These are phyloP conservation scores for Macrocentrus cingulum DNA, from an alignment of 1,140 invertebrate genomes.

Conservation along the genomic window DNA sequence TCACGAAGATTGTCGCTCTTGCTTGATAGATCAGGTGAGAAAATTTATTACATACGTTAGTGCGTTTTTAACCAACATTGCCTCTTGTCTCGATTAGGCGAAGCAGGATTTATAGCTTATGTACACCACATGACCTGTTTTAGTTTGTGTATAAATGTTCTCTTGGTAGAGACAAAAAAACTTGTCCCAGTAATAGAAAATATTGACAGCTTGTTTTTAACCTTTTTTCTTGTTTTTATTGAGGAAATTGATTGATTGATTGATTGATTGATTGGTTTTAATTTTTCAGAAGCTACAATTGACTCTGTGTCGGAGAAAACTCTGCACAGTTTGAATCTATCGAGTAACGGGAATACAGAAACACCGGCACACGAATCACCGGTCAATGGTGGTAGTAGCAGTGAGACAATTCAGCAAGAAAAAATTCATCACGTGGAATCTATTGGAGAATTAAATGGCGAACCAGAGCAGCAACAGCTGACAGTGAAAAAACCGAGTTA, in stretches of 20 bases:
- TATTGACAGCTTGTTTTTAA: no score
- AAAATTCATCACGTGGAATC: not conserved
- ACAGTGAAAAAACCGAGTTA: conserved; percentile 73
- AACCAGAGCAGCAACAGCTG: conserved; percentile 47
- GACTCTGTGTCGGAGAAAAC: conserved; percentile 54
- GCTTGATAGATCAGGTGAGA: not conserved
- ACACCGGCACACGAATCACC: conserved; percentile 36
- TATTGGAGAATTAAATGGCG: conserved; percentile 40
- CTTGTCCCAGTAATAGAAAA: no score
- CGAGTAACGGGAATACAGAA: conserved; percentile 48
- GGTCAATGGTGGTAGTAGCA: conserved; percentile 36
- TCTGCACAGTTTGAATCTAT: conserved; percentile 53
- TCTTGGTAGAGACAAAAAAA: no score
- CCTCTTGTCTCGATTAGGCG: not conserved
- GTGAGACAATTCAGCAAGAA: conserved; percentile 39
- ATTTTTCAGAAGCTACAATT: conserved; percentile 46
- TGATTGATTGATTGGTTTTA: no score
- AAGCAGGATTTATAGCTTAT: conserved; percentile 8
- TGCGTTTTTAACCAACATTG: no score
- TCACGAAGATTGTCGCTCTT: not conserved
- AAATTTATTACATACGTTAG: no score
- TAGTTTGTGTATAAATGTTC: conserved; percentile 1
- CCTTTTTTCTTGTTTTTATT: no score
- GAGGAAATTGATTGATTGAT: no score
- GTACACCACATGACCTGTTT: not conserved